Evolutionary conservation across 2,888 invertebrate genomes (phyloP).

Genomic region (Mesorhabditis sp.): DNA sequence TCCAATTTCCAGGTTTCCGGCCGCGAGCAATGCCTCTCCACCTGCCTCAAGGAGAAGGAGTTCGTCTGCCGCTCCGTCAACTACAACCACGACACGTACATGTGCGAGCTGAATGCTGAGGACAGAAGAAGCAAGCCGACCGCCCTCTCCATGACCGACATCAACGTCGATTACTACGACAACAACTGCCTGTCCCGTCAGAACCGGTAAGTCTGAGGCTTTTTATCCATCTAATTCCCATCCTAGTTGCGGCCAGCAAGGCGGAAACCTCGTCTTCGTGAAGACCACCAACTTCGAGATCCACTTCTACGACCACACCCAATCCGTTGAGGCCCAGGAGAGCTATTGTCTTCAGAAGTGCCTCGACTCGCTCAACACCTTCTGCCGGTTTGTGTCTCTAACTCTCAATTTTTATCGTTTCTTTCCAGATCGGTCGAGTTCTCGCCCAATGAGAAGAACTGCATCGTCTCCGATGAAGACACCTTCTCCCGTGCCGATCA

Average conservation of each 20-base stretch:
- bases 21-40: slow-evolving; percentile 62
- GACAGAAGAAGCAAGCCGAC: slow-evolving; percentile 63
- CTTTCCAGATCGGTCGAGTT: slow-evolving; percentile 54
- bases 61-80: slow-evolving; percentile 64
- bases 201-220: slow-evolving; percentile 9
- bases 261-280: slow-evolving; percentile 57
- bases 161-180: slow-evolving; percentile 64
- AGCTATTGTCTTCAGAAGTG: slow-evolving; percentile 58
- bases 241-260: slow-evolving; percentile 54
- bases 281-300: slow-evolving; percentile 58
- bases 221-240: not conserved
- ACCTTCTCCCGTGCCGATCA: slow-evolving; percentile 58
- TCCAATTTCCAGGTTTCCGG: slow-evolving; percentile 58
- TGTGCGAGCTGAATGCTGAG: slow-evolving; percentile 62
- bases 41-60: slow-evolving; percentile 61
- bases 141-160: slow-evolving; percentile 60
- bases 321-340: slow-evolving; percentile 57
- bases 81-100: slow-evolving; percentile 61
- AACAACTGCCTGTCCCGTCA: slow-evolving; percentile 64
- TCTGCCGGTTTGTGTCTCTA: slow-evolving; percentile 43
- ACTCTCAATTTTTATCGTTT: not conserved
- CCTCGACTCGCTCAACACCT: slow-evolving; percentile 57
- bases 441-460: slow-evolving; percentile 56
- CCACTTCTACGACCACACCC: slow-evolving; percentile 57
- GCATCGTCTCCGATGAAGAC: slow-evolving; percentile 58